Evolutionary conservation across 2,888 invertebrate genomes (phyloP).

Genomic region (Ophion obscuratus): DNA sequence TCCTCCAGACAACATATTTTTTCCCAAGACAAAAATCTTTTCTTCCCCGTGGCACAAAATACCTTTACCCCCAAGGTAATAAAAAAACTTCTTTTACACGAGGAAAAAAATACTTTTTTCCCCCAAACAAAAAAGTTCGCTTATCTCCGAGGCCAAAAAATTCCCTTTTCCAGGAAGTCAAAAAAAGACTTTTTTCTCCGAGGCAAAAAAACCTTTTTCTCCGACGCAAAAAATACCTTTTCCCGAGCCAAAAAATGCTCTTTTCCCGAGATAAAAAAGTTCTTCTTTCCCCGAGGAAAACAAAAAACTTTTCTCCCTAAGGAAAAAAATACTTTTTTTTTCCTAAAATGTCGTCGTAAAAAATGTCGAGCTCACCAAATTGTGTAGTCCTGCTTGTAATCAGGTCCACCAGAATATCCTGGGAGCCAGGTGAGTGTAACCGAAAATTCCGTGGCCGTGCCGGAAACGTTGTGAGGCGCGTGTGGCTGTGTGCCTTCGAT

Average conservation of each 20-base stretch:
- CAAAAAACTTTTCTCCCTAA: neutral
- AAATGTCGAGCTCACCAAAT: slow-evolving; percentile 89
- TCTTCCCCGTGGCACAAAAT: neutral
- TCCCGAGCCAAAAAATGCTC: neutral
- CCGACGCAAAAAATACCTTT: neutral
- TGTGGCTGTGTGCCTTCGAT: slow-evolving; percentile 98
- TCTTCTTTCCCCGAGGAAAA: neutral
- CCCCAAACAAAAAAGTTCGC: no score
- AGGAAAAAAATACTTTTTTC: no score
- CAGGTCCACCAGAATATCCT: slow-evolving; percentile 97
- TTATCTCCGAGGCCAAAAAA: neutral
- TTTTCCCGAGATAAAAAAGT: neutral
- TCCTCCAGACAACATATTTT: neutral
- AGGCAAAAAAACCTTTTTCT: neutral
- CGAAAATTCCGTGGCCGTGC: slow-evolving; percentile 94
- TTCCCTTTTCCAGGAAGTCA: no score
- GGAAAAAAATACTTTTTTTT: neutral
- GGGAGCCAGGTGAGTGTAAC: slow-evolving; percentile 97
- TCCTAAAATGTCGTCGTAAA: neutral
- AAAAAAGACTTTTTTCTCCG: neutral
- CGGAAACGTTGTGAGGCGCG: slow-evolving; percentile 97
- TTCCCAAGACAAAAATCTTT: neutral
- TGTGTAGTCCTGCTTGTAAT: slow-evolving; percentile 97
- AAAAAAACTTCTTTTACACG: no score
- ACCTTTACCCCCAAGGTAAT: no score